phyloP scores from a whole-genome alignment of 1,140 invertebrate species.

The Glomeris maerens region DNA sequence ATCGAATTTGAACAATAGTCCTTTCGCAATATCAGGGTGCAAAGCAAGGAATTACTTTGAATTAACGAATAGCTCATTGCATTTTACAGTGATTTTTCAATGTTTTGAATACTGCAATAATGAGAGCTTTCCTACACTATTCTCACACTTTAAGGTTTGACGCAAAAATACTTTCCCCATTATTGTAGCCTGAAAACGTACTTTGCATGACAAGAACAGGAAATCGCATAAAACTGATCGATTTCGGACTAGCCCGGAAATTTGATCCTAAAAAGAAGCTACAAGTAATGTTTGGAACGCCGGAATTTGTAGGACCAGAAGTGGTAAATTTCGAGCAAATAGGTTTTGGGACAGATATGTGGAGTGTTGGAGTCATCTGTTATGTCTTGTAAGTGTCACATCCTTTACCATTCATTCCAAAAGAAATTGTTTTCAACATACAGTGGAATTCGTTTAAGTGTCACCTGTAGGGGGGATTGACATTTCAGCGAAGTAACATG shows the following conservation, averaged over 20 bases:
- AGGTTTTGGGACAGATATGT: conserved; percentile 89
- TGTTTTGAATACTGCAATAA: background rate
- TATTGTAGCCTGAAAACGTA: conserved; percentile 82
- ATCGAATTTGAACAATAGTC: no score
- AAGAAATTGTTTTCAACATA: conserved; percentile 7
- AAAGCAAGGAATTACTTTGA: no score
- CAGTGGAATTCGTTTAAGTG: no score
- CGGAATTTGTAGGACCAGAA: conserved; percentile 96
- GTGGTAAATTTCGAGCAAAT: conserved; percentile 97
- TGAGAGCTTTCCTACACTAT: conserved; percentile 6
- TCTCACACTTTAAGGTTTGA: conserved; percentile 13
- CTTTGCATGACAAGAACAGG: conserved; percentile 84
- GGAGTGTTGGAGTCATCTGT: conserved; percentile 93
- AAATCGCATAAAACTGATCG: conserved; percentile 95
- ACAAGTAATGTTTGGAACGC: conserved; percentile 88
- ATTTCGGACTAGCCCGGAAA: conserved; percentile 85
- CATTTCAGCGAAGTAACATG: no score
- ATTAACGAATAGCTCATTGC: background rate
- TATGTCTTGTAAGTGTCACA: conserved; percentile 82
- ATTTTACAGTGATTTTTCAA: background rate
- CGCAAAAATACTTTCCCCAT: background rate
- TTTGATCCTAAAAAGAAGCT: conserved; percentile 85
- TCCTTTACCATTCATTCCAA: no score
- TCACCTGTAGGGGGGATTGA: no score
- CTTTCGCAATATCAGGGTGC: no score